Conservation (phyloP, 2,888 invertebrate species). For the Lagria hirta region DNA sequence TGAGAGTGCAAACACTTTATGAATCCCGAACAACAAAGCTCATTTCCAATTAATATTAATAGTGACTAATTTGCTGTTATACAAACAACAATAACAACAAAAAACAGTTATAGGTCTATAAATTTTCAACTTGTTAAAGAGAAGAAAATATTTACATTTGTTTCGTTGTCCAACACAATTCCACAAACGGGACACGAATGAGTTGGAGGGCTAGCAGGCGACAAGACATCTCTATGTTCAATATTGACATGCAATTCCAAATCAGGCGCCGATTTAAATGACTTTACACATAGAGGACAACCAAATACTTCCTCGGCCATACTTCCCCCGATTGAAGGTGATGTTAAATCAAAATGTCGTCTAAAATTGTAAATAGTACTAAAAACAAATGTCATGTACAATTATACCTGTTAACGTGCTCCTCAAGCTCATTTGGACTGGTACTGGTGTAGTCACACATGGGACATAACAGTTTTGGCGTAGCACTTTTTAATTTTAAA, state of each 20-base stretch:
- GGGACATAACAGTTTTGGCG: constrained; percentile 65
- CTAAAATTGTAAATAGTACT: constrained; percentile 1
- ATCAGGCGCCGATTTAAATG: constrained; percentile 73
- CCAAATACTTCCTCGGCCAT: constrained; percentile 63
- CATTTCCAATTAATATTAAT: no score
- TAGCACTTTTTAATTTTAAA: constrained; percentile 65
- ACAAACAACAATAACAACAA: constrained; percentile 48
- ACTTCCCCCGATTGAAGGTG: constrained; percentile 63
- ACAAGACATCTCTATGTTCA: constrained; percentile 79
- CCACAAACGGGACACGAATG: constrained; percentile 55
- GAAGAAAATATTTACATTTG: constrained; percentile 45
- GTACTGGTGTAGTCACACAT: constrained; percentile 76
- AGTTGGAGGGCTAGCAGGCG: constrained; percentile 57
- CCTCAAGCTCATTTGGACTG: constrained; percentile 73
- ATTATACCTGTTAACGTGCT: constrained; percentile 69
- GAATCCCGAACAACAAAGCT: no score
- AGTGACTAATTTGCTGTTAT: no score
- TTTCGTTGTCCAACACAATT: constrained; percentile 55
- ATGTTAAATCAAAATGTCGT: constrained; percentile 79
- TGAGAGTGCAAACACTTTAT: no score
- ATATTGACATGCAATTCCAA: constrained; percentile 84
- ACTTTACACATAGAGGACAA: constrained; percentile 77
- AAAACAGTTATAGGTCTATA: not conserved
- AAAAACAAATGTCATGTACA: not conserved
- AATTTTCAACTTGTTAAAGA: constrained; percentile 4